Percentiles rank a stretch among this genome's conserved stretches.
These are phyloP conservation scores for Strigamia crassipes DNA, from an alignment of 2,888 invertebrate genomes.

Conservation along the genomic window DNA sequence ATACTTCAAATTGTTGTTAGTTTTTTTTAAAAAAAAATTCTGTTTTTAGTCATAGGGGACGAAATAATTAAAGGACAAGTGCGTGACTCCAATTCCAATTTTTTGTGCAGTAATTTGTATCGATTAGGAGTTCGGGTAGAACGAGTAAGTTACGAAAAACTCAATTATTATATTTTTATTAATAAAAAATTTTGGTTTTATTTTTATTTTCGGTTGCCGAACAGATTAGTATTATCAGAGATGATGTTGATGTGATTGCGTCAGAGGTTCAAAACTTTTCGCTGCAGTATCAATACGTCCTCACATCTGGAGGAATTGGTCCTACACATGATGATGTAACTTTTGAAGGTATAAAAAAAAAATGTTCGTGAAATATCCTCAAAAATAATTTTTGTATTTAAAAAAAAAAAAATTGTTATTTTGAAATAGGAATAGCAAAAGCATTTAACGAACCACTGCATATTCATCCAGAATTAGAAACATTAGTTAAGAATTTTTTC, in stretches of 20 bases:
- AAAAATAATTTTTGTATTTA: neutral
- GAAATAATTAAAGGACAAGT: constrained; percentile 75
- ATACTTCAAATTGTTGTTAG: neutral
- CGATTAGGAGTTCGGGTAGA: constrained; percentile 68
- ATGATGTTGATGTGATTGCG: constrained; percentile 68
- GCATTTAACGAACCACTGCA: constrained; percentile 60
- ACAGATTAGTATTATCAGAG: constrained; percentile 64
- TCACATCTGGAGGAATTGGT: constrained; percentile 79
- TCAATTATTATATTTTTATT: neutral
- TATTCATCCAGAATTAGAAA: constrained; percentile 59
- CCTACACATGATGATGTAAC: constrained; percentile 80
- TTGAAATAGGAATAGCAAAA: constrained; percentile 57
- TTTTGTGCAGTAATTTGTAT: constrained; percentile 67
- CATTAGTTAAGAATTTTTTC: constrained; percentile 48
- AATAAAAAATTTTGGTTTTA: neutral
- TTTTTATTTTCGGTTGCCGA: neutral
- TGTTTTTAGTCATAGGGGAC: constrained; percentile 69
- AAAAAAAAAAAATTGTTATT: neutral
- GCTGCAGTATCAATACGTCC: constrained; percentile 67
- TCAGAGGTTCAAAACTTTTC: constrained; percentile 69
- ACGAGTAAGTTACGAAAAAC: constrained; percentile 58
- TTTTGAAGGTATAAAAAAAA: constrained; percentile 64
- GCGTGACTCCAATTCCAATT: constrained; percentile 70
- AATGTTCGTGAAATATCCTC: neutral
- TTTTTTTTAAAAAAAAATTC: neutral